phyloP scores from a whole-genome alignment of 2,888 invertebrate genomes.

The Synergus laeviventris region DNA sequence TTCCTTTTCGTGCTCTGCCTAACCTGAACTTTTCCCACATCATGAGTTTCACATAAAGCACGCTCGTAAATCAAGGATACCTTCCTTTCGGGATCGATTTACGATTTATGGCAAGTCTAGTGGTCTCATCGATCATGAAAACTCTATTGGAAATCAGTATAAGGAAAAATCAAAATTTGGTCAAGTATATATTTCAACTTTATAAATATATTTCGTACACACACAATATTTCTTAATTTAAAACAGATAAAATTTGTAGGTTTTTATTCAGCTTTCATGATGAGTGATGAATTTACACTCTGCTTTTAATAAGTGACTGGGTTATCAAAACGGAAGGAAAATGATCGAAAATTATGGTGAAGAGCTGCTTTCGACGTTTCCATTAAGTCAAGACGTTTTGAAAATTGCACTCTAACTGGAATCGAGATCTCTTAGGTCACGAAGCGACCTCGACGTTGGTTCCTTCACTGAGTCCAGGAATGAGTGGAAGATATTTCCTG shows the following conservation, averaged over 20 bases:
- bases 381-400: conserved; percentile 1
- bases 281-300: neutral
- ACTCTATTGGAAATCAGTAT: conserved; percentile 23
- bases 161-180: conserved; percentile 11
- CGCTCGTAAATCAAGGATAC: conserved; percentile 48
- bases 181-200: neutral
- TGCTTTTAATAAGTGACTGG: too few relatives aligned
- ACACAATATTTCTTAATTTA: neutral
- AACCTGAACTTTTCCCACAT: conserved; percentile 26
- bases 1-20: conserved; percentile 45
- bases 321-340: neutral
- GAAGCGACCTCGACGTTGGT: neutral
- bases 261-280: neutral
- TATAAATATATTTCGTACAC: neutral
- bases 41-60: conserved; percentile 46
- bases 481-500: conserved; percentile 47
- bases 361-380: neutral
- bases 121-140: conserved; percentile 32
- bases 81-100: conserved; percentile 37
- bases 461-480: conserved; percentile 32
- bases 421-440: conserved; percentile 6
- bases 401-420: conserved; percentile 23
- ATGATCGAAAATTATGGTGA: neutral
- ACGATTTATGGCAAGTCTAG: conserved; percentile 36
- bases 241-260: neutral